Base-by-base conservation (phyloP, 2,888 invertebrate species). In the Drosophila differens region DNA sequence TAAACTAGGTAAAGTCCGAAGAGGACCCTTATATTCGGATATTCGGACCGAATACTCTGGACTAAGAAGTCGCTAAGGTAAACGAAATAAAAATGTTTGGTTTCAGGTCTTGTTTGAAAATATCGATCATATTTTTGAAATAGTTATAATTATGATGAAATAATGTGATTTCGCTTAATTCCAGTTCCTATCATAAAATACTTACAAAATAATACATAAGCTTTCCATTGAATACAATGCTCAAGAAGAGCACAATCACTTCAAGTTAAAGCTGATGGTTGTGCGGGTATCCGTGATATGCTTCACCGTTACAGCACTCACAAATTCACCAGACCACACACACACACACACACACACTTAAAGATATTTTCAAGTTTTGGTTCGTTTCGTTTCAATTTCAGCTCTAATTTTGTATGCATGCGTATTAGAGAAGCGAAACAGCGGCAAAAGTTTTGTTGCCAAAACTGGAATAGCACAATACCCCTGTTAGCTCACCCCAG, bases 391-490 rank as follows among this genome's bases (percentile, higher is more conserved):
- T 69, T 60, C 61, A 51, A 32, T 69, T 52, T 66, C 52, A 67
- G 55, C 58, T 65, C 52, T 76, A 85, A 85, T 85, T 78, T 80
- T 74, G 70, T 85, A 80, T 88, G 88, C 85, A 83, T 88, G 78
- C 68, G 89, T 83, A 79, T 85, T 85, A 78, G 89, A 55, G 19
- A n/a, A n/a, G 22, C 73, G 66, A 66, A 55, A 52, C 53, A 55
- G 53, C 52, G 64, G 67, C 76, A 77, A 85, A 84, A 84, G 58
- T 87, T 88, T 79, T 66, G 70, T 65, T 57, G 47, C 51, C 53
- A 28, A 54, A 67, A 71, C 55, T 47, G 67, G 57, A 54, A 63
- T 64, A 47, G 61, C 64, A 55, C 35, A 54, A 16, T 47, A 37
- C 65, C 60, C 51, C 51, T 53, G 37, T 53, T 51, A 41, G 10